Base-by-base conservation (phyloP, 2,888 invertebrate genomes). In the Metellina segmentata region DNA sequence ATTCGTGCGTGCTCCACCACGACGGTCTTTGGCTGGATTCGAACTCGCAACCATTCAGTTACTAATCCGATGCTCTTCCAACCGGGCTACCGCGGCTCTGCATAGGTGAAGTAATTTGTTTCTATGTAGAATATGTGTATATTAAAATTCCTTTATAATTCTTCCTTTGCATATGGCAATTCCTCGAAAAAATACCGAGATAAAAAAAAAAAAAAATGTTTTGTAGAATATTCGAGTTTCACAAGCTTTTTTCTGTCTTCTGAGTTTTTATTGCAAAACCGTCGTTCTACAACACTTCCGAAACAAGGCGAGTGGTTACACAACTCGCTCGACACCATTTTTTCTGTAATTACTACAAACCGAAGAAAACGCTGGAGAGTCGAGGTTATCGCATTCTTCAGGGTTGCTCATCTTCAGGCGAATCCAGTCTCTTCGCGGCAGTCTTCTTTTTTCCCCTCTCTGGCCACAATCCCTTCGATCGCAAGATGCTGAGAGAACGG, bases 381-480 rank as follows among this genome's bases (percentile, higher is more conserved):
- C 48, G 69, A 89, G 85, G 85, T 85, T 90, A 81, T 85, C 74
- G 81, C 86, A 91, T 91, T 91, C 83, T 87, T 88, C 77, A 11
- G 20, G 74, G 91, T 91, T 91, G 91, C 91, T 86, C 91, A 79
- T 87, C 91, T 91, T 78, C 83, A 78, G 91, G 91, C 91, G 61
- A 79, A 91, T 78, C 91, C 78, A 87, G 91, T 87, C 81, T 79
- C 6, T 51, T 86, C 71, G 49, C 11, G n/a, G n/a, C 52, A 7
- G 5, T 7, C 49, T 34, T 52, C 71, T 52, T 52, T 72, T 51
- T 52, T 19, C 19, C 34, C 71, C 48, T 75, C 71, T 71, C 19
- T 79, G 70, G 9, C 70, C 82, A 49, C 51, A 13, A 9, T 20
- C 51, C 51, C 69, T 13, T 20, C 70, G 70, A 51, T 77, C 51